Conservation (phyloP, 2,797 vertebrate species). For the Urocyon cinereoargenteus region DNA sequence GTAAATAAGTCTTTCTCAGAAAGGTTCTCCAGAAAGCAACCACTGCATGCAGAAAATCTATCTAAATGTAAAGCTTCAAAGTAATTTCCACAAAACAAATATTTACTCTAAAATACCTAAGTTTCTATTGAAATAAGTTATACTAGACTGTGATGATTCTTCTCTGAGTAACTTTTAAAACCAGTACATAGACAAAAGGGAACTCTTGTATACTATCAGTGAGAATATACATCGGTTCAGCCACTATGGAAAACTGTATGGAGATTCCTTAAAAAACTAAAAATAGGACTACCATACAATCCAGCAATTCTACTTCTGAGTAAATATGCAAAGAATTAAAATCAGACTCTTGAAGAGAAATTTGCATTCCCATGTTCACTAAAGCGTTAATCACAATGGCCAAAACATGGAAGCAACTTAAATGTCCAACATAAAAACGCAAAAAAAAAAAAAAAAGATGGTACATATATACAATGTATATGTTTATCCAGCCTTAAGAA, state of each 20-base stretch:
- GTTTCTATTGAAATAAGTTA: neutral
- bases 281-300: no score
- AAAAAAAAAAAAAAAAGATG: neutral
- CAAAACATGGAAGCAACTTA: no score
- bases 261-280: no score
- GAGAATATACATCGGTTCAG: no score
- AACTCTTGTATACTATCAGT: no score
- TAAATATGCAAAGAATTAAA: no score
- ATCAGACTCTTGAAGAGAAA: no score
- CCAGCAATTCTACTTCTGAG: no score
- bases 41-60: neutral
- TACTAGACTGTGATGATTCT: neutral
- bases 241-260: no score
- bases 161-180: neutral
- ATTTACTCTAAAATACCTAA: slow-evolving; percentile 36
- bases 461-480: neutral
- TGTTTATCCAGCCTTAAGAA: neutral
- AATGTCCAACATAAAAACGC: no score
- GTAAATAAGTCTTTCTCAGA: neutral
- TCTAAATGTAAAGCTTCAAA: neutral
- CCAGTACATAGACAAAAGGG: neutral
- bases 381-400: no score
- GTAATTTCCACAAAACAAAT: neutral
- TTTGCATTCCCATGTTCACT: no score
- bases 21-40: neutral